Percentiles rank a stretch among this genome's conserved stretches.
These are phyloP conservation scores for Lampris incognitus DNA, from an alignment of 2,113 vertebrate species.

Conservation along the genomic window DNA sequence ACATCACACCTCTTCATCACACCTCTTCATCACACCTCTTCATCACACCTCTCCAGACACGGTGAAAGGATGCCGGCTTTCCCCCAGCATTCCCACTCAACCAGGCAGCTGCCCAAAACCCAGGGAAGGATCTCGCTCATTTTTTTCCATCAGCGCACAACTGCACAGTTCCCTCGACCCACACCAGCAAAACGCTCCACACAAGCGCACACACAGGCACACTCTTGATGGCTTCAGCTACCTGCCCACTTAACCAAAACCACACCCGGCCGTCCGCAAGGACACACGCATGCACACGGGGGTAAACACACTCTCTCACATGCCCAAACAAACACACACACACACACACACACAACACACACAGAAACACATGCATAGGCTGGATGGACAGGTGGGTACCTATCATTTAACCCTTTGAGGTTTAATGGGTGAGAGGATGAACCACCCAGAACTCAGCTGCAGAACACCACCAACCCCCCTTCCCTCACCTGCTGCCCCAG, in stretches of 20 bases:
- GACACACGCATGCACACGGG: too few relatives aligned
- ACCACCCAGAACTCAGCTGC: not conserved
- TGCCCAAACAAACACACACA: not conserved
- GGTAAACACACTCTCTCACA: too few relatives aligned
- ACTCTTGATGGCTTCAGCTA: not conserved
- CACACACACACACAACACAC: not conserved
- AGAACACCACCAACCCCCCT: constrained; percentile 11
- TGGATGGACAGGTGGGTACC: too few relatives aligned
- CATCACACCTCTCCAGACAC: constrained; percentile 32
- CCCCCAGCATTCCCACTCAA: too few relatives aligned
- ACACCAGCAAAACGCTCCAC: not conserved
- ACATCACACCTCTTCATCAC: constrained; percentile 23
- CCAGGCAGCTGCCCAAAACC: too few relatives aligned
- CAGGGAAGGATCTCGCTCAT: too few relatives aligned
- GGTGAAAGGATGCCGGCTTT: constrained; percentile 4
- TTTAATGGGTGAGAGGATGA: constrained; percentile 11
- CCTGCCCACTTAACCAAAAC: too few relatives aligned
- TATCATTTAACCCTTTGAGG: constrained; percentile 2
- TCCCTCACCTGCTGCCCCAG: not conserved
- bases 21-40: constrained; percentile 28
- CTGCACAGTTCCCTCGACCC: not conserved
- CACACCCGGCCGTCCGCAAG: too few relatives aligned
- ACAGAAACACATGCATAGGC: not conserved
- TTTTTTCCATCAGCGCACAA: not conserved
- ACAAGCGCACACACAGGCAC: not conserved